These are phyloP conservation scores for Podarcis siculus DNA, from an alignment of 2,797 vertebrate genomes.

Conservation along the genomic window DNA sequence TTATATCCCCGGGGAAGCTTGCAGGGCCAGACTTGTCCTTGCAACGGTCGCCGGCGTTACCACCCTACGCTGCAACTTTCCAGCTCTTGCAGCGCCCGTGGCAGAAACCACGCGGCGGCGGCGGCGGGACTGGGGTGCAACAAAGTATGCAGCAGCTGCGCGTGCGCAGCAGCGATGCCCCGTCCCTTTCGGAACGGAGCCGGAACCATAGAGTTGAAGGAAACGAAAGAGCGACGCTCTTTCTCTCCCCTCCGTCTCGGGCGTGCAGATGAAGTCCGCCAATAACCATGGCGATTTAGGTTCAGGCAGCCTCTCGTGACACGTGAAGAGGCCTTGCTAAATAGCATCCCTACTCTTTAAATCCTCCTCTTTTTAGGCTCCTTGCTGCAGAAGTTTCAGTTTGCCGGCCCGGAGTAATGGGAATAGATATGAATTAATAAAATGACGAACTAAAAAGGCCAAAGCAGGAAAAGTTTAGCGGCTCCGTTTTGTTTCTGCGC, in stretches of 20 bases:
- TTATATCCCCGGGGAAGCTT: background rate
- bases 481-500: background rate
- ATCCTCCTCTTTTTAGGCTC: background rate
- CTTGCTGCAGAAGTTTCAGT: background rate
- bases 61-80: background rate
- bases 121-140: no score
- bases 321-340: background rate
- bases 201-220: background rate
- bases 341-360: background rate
- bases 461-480: background rate
- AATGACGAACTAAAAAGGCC: background rate
- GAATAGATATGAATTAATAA: background rate
- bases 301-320: accelerated
- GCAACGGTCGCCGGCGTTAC: background rate
- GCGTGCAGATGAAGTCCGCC: background rate
- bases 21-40: background rate
- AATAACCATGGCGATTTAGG: background rate
- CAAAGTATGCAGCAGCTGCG: no score
- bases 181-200: background rate
- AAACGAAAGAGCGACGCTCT: background rate
- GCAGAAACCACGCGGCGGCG: no score
- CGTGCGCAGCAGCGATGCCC: background rate
- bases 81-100: background rate
- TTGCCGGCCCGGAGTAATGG: background rate
- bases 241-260: background rate